These are phyloP conservation scores for Acheta domesticus DNA, from an alignment of 2,888 invertebrate species.

Conservation along the genomic window DNA sequence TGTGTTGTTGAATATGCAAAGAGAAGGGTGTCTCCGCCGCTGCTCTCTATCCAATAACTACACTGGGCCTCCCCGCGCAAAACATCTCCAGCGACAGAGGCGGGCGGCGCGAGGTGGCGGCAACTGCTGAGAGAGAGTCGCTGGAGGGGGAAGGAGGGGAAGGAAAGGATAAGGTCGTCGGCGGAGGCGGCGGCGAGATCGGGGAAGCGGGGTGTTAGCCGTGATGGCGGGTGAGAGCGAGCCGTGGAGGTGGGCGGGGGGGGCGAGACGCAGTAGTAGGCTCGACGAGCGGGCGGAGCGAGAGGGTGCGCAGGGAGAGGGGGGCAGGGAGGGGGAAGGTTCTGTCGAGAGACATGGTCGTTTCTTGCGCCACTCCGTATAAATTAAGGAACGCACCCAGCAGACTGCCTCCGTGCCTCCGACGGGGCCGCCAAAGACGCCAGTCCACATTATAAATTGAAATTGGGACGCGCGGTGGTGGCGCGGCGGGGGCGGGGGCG, in stretches of 20 bases:
- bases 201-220: not conserved
- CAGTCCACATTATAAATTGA: slow-evolving; percentile 18
- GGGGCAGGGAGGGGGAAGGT: not conserved
- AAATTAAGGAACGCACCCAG: not conserved
- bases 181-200: not conserved
- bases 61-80: not conserved
- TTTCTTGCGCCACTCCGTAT: not conserved
- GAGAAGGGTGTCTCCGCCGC: not conserved
- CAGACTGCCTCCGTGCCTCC: not conserved
- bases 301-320: not conserved
- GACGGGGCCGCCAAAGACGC: not conserved
- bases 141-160: not conserved
- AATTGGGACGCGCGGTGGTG: not conserved
- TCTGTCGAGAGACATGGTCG: slow-evolving; percentile 8
- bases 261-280: no score
- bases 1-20: slow-evolving; percentile 9
- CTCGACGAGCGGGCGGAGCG: not conserved
- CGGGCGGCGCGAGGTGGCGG: not conserved
- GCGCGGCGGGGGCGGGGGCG: not conserved
- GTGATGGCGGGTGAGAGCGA: not conserved
- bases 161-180: not conserved
- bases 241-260: not conserved
- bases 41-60: not conserved
- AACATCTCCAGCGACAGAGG: not conserved
- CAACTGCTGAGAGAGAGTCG: not conserved